Evolutionary conservation across 2,797 vertebrate species (phyloP).

Genomic region (Hafferia zeledoni): DNA sequence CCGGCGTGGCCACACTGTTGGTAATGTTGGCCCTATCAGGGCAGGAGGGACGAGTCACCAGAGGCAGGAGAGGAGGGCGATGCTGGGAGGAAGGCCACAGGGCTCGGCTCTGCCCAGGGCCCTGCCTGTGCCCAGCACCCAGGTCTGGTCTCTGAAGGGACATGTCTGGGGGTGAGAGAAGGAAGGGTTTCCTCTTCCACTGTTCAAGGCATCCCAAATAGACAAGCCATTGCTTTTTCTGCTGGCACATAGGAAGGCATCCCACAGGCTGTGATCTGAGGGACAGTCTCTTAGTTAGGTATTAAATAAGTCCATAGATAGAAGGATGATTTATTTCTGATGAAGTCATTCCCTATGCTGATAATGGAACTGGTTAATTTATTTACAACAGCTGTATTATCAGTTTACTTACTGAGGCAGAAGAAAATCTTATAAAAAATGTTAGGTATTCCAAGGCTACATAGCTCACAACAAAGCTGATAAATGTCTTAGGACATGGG

Average conservation of each 20-base stretch:
- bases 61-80: background rate
- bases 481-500: background rate
- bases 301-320: background rate
- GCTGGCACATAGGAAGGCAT: background rate
- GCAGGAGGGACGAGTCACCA: background rate
- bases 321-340: background rate
- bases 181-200: background rate
- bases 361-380: background rate
- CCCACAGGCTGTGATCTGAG: background rate
- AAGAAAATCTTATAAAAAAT: background rate
- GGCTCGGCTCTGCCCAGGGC: fast-evolving
- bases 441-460: background rate
- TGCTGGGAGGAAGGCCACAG: fast-evolving
- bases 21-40: background rate
- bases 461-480: background rate
- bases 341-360: background rate
- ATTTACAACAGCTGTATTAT: background rate
- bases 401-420: background rate
- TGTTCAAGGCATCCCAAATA: background rate
- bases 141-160: background rate
- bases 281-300: background rate
- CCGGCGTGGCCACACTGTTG: fast-evolving
- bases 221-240: background rate
- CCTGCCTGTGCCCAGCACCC: fast-evolving
- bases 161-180: background rate